Evolutionary conservation across 1,140 invertebrate genomes (phyloP), one percentile per base, ranked within the genome.

Genomic region (Oreohelix idahoensis): DNA sequence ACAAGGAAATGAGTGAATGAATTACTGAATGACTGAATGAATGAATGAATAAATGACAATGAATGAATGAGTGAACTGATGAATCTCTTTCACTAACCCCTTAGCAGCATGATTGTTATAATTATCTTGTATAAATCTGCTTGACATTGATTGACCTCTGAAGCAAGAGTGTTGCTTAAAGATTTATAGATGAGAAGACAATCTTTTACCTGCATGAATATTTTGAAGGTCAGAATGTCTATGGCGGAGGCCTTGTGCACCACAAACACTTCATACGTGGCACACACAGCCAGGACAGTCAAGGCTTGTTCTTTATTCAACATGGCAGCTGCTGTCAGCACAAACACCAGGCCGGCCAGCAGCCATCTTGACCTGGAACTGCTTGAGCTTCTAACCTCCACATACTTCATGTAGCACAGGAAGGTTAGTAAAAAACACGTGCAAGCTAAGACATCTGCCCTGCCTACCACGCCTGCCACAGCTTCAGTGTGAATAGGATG

Each of bases 231-330:
- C 49, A 88, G 26, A 20, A 90, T 84, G 49, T 90, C 84, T 66
- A 53, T 69, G n/a, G 89, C 58, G 74, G 84, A 29, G 0, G 78
- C 85, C 79, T 88, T 89, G 79, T 90, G 86, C 39, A 92, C 92
- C 76, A 95, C 93, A 81, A 94, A 92, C 20, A 95, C 88, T 88
- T 96, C 95, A 93, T 97, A 97, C 32, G 96, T 93, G 81, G 96
- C 95, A 93, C 97, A 98, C 39, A 98, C 95, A n/a, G 95, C 95
- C 85, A 98, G 92, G 26, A 97, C 96, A 71, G 97, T 98, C 83
- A 98, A 95, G 32, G 97, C 97, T 26, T 97, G 97, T 93, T 99
- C 98, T 79, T 92, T 92, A 42, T 89, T 89, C 79, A 92, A 81
- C 89, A 92, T 88, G 69, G 90, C 88, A 13, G 89, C 87, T 32